These are phyloP conservation scores for Cydia pomonella DNA, from an alignment of 1,140 invertebrate genomes.

Conservation along the genomic window DNA sequence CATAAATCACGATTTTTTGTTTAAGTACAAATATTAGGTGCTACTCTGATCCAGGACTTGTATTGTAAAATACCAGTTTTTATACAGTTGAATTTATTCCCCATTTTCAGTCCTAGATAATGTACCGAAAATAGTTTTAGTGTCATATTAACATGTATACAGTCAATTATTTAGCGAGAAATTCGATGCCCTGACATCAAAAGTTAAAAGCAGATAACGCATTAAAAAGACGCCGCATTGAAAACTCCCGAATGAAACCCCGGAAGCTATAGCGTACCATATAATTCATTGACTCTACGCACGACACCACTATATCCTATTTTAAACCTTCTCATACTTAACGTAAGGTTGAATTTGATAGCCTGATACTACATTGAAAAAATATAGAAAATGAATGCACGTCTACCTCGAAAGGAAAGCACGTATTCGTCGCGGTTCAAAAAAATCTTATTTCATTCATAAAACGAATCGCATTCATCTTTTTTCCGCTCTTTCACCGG, in stretches of 20 bases:
- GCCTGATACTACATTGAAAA: constrained; percentile 49
- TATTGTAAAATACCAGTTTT: too few species aligned
- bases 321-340: not conserved
- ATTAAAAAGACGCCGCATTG: not conserved
- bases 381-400: constrained; percentile 73
- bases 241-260: constrained; percentile 7
- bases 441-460: constrained; percentile 80
- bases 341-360: constrained; percentile 34
- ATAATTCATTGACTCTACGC: constrained; percentile 18
- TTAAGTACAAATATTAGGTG: too few species aligned
- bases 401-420: constrained; percentile 73
- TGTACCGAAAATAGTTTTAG: too few species aligned
- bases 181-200: not conserved
- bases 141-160: too few species aligned
- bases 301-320: constrained; percentile 36
- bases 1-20: too few species aligned
- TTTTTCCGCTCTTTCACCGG: constrained; percentile 51
- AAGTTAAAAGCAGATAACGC: not conserved
- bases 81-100: too few species aligned
- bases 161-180: too few species aligned
- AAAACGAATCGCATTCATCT: constrained; percentile 72
- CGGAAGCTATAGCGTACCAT: constrained; percentile 18
- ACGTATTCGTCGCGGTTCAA: constrained; percentile 77
- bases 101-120: too few species aligned
- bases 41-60: too few species aligned